Evolutionary conservation across 1,140 invertebrate species (phyloP), one percentile per base, ranked within the genome.

Genomic region (Leucophenga varia): DNA sequence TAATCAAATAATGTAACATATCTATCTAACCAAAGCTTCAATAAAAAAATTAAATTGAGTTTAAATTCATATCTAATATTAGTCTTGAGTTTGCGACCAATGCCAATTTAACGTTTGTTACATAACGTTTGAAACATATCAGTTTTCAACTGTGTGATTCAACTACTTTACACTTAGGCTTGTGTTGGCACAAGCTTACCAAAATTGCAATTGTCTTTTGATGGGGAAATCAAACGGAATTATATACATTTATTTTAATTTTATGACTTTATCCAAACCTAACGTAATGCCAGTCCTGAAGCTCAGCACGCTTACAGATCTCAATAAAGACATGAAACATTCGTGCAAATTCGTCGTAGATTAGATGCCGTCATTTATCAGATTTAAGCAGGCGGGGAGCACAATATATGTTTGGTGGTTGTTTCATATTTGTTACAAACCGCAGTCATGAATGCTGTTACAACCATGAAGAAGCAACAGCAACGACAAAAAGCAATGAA

Each of bases 291-390:
- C n/a, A n/a, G n/a, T n/a, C n/a, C n/a, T n/a, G n/a, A n/a, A n/a
- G n/a, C n/a, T n/a, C n/a, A n/a, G n/a, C n/a, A n/a, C n/a, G n/a
- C n/a, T n/a, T n/a, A n/a, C n/a, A n/a, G n/a, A n/a, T n/a, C n/a
- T n/a, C 63, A 59, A 59, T 67, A 65, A 67, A 52, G 63, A 65
- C 67, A 65, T 65, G 63, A 65, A 65, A 67, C 63, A 63, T 63
- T 12, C 12, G 25, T 38, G 21, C 20, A 16, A n/a, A 12, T 21
- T 32, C 12, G 2, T 19, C 5, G 36, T 13, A 9, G 38, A 16
- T 9, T 8, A 36, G 13, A 19, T 2, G 7, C 20, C 10, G 21
- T 35, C 41, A 19, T 16, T 32, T 25, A 42, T 25, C 42, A 28
- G 43, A 41, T 63, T 45, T 44, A 49, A 48, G 38, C 48, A 47